phyloP scores from a whole-genome alignment of 2,113 vertebrate species.

The Erythrocercus mccallii region DNA sequence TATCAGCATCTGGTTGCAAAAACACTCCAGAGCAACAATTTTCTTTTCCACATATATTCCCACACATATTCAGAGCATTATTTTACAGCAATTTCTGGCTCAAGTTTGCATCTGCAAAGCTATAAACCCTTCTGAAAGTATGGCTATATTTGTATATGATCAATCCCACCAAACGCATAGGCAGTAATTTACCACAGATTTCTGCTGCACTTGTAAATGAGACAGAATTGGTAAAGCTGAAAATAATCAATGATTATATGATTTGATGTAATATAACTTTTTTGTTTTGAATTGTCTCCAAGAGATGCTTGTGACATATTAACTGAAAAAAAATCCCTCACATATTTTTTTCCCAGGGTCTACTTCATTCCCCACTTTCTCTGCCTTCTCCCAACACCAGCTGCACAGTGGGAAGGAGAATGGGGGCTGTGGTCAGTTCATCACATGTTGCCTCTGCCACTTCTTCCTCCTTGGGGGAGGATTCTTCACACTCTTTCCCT shows the following conservation, averaged over 20 bases:
- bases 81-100: neutral
- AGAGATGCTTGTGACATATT: neutral
- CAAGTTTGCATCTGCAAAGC: neutral
- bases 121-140: neutral
- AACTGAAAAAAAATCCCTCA: neutral
- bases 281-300: neutral
- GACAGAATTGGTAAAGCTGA: neutral
- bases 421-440: neutral
- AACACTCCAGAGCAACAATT: neutral
- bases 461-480: accelerated
- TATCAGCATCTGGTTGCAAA: neutral
- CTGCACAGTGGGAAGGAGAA: neutral
- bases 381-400: neutral
- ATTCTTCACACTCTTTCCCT: neutral
- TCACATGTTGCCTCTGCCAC: neutral
- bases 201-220: neutral
- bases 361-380: neutral
- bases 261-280: neutral
- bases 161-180: neutral
- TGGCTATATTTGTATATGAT: neutral
- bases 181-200: neutral
- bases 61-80: neutral
- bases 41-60: neutral
- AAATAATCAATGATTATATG: neutral
- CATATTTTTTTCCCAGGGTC: neutral